Conservation (phyloP, 2,797 vertebrate species). For the Dipus sagitta region DNA sequence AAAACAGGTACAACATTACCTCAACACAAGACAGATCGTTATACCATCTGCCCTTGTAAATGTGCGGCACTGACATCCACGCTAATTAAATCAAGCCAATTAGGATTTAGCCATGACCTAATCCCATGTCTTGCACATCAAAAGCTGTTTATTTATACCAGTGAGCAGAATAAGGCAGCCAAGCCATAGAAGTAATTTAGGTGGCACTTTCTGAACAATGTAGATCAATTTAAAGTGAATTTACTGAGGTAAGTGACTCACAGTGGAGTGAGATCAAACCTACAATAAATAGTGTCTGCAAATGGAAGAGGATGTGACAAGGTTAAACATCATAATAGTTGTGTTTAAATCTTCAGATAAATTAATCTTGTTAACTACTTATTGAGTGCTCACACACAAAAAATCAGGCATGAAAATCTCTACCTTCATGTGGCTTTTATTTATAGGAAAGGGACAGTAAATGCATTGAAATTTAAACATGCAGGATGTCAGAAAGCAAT, state of each 20-base stretch:
- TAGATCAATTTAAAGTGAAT: conserved; percentile 68
- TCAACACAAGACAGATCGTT: conserved; percentile 40
- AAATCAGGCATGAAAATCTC: not conserved
- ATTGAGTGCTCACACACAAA: not conserved
- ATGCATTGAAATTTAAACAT: conserved; percentile 39
- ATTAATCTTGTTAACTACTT: not conserved
- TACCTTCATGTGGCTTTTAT: not conserved
- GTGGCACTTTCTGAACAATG: conserved; percentile 54
- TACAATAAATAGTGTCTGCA: conserved; percentile 52
- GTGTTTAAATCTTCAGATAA: conserved; percentile 43
- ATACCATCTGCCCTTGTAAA: conserved; percentile 47
- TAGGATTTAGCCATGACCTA: conserved; percentile 68
- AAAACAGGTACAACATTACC: conserved; percentile 56
- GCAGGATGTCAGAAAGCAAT: not conserved
- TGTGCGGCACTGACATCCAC: conserved; percentile 9
- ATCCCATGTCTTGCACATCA: conserved; percentile 49
- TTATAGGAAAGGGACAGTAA: not conserved
- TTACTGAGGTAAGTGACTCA: conserved; percentile 44
- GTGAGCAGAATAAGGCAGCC: conserved; percentile 44
- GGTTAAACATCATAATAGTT: conserved; percentile 24
- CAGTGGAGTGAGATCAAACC: conserved; percentile 51
- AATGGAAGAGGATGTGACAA: conserved; percentile 46
- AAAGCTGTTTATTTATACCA: conserved; percentile 64
- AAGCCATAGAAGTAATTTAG: conserved; percentile 65
- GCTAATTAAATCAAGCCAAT: conserved; percentile 72